Evolutionary conservation across 2,888 invertebrate genomes (phyloP).

Genomic region (Sepiola atlantica): DNA sequence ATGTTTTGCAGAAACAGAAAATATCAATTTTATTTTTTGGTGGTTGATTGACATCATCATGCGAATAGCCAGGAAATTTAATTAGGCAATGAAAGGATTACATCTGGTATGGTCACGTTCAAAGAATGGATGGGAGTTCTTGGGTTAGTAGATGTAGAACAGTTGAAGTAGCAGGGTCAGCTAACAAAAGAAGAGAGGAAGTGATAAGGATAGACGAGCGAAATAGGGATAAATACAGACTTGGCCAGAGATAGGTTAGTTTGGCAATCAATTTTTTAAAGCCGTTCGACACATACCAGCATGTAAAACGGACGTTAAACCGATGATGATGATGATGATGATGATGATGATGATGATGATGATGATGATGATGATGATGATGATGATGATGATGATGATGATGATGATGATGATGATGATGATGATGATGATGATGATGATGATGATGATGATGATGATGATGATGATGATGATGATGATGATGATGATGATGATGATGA

Average conservation of each 20-base stretch:
- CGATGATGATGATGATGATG: not conserved
- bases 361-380: constrained; percentile 49
- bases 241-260: too few relatives aligned
- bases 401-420: constrained; percentile 45
- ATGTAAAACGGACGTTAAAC: too few relatives aligned
- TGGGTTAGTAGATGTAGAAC: too few relatives aligned
- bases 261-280: too few relatives aligned
- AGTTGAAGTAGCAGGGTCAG: not conserved
- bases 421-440: not conserved
- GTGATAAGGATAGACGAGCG: not conserved
- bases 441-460: constrained; percentile 24
- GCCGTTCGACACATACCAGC: too few relatives aligned
- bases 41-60: too few relatives aligned
- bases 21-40: too few relatives aligned
- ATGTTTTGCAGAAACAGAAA: too few relatives aligned
- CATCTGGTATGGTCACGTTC: not conserved
- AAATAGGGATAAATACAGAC: not conserved
- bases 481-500: constrained; percentile 43
- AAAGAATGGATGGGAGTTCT: not conserved
- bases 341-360: constrained; percentile 43
- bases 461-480: constrained; percentile 47
- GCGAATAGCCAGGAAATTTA: too few relatives aligned
- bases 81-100: too few relatives aligned
- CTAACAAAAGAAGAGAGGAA: constrained; percentile 24
- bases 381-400: constrained; percentile 48